A percentile compares a stretch with the other conserved stretches of the same genome.
Evolutionary conservation across 2,113 vertebrate genomes (phyloP).

Genomic region (Herpetotheres cachinnans): DNA sequence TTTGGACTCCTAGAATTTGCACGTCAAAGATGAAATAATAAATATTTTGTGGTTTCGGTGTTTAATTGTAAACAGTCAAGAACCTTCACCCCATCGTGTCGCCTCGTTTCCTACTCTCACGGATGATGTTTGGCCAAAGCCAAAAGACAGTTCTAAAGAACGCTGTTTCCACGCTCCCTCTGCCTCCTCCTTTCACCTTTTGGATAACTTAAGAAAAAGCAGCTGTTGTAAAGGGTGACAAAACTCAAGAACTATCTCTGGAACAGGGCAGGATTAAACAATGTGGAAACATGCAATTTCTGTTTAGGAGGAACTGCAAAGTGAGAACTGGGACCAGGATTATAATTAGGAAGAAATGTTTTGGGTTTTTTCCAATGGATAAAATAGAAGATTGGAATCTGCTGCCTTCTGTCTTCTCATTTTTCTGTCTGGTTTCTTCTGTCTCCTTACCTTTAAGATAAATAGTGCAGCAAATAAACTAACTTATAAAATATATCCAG

Average conservation of each 20-base stretch:
- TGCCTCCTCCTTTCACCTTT: conserved; percentile 23
- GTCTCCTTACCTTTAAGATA: neutral
- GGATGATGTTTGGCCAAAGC: neutral
- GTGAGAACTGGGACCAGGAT: neutral
- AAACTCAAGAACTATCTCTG: neutral
- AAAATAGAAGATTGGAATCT: neutral
- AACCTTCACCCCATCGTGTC: neutral
- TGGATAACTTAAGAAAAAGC: conserved; percentile 23
- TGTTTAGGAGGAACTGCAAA: neutral
- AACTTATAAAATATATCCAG: neutral
- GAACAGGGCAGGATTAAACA: neutral
- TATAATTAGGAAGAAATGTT: neutral
- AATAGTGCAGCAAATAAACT: neutral
- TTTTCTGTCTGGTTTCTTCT: neutral
- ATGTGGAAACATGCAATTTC: neutral
- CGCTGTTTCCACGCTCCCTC: conserved; percentile 14
- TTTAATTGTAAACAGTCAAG: conserved; percentile 9
- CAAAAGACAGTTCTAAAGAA: neutral
- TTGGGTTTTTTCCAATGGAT: accelerated
- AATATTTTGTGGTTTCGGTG: conserved; percentile 1
- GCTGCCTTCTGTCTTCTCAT: neutral
- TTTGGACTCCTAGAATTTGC: conserved; percentile 5
- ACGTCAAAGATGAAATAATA: neutral
- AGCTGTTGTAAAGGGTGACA: conserved; percentile 23
- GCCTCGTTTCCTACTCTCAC: neutral